Evolutionary conservation across 2,113 vertebrate species (phyloP).

Genomic region (Chaenocephalus aceratus): DNA sequence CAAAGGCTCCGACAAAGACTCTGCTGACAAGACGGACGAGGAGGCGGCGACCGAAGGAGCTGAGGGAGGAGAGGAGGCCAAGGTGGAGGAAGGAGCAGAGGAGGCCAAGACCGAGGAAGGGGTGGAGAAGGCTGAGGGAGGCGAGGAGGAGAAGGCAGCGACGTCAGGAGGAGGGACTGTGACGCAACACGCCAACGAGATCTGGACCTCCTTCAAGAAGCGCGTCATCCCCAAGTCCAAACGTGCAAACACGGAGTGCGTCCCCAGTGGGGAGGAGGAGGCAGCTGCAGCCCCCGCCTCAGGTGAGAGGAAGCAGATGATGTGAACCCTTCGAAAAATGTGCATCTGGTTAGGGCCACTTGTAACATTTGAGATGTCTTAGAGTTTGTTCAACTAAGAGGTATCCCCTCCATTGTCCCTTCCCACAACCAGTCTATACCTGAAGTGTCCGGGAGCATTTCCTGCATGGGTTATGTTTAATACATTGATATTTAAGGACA

Average conservation of each 20-base stretch:
- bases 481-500: too few relatives aligned
- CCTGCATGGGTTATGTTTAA: too few relatives aligned
- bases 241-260: conserved; percentile 77
- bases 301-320: conserved; percentile 53
- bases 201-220: conserved; percentile 87
- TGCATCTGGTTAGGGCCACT: neutral
- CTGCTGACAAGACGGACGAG: conserved; percentile 67
- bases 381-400: neutral
- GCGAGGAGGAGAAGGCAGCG: conserved; percentile 57
- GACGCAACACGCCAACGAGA: conserved; percentile 85
- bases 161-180: conserved; percentile 71
- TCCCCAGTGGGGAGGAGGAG: conserved; percentile 74
- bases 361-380: neutral
- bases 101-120: conserved; percentile 67
- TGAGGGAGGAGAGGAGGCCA: conserved; percentile 63
- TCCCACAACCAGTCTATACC: too few relatives aligned
- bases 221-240: conserved; percentile 85
- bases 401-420: neutral
- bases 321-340: neutral
- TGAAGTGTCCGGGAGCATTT: too few relatives aligned
- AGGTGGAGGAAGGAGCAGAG: conserved; percentile 60
- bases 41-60: conserved; percentile 29
- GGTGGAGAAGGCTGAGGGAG: conserved; percentile 66
- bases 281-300: conserved; percentile 37
- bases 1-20: conserved; percentile 78